Evolutionary conservation across 2,113 vertebrate species (phyloP), one percentile per base, ranked within the genome.

Genomic region (Channa maculata): DNA sequence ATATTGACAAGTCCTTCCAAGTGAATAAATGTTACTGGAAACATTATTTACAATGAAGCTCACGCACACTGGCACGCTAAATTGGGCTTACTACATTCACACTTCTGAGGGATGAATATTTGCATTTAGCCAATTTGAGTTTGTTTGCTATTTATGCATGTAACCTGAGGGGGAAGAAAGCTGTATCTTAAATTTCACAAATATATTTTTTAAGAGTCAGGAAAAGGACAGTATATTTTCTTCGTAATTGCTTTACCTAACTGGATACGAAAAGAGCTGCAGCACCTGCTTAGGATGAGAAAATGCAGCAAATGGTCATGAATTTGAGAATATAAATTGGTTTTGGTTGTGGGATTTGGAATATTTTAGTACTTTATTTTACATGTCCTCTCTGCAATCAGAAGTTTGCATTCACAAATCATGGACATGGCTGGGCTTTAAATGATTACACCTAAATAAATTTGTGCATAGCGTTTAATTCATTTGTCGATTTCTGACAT

Each of bases 1-100:
- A 66, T 61, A 80, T 69, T 75, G 85, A 76, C 48, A 67, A 48
- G 50, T 57, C 62, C 36, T 72, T 58, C 24, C 59, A 64, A 78
- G 37, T 52, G 46, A 62, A 67, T 57, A 57, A 74, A 73, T 51
- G 39, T 15, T 54, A 70, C 53, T 45, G 44, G 62, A 78, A 77
- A 51, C 15, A 60, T 71, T 59, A 53, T 74, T 85, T 68, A 70
- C 71, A 65, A 37, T 66, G 24, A 55, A 43, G 59, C 36, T 59
- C 5, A 60, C 34, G 12, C 48, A 64, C 38, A 54, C 8, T 39
- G 33, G 33, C 74, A 72, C 44, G 39, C n/a, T 38, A 59, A 67
- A 63, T 13, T 3, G 10, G 1, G 8, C 41, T 65, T 53, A 76
- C n/a, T 41, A 44, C 49, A 63, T 66, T 62, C 53, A 74, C 24